Evolutionary conservation across 2,888 invertebrate genomes (phyloP).

Genomic region (Alcis repandata): DNA sequence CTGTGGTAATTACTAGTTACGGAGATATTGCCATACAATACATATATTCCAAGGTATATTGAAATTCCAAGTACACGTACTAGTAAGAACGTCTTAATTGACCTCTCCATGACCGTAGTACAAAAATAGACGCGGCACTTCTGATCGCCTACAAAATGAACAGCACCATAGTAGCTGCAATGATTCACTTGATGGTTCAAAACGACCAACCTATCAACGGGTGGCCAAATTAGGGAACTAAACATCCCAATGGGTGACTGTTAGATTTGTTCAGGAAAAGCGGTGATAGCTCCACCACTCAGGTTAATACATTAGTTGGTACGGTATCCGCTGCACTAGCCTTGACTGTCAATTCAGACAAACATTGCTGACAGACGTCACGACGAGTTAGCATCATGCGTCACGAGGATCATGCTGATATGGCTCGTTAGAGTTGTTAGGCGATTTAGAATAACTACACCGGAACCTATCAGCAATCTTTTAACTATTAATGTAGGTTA

Average conservation of each 20-base stretch:
- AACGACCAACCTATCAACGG: neutral
- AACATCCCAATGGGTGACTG: too few species aligned
- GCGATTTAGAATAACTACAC: neutral
- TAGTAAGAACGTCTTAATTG: neutral
- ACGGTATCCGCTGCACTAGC: conserved; percentile 7
- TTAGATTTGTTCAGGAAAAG: neutral
- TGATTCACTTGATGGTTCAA: conserved; percentile 24
- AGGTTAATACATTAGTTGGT: neutral
- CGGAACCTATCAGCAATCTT: too few species aligned
- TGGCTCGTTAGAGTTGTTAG: conserved; percentile 15
- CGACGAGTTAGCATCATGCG: neutral
- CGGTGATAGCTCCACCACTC: neutral
- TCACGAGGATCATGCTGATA: neutral
- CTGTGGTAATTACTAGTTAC: too few species aligned
- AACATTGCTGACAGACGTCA: conserved; percentile 20
- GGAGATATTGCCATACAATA: too few species aligned
- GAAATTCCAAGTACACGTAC: neutral
- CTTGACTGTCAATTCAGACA: conserved; percentile 26
- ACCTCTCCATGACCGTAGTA: neutral
- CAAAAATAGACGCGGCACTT: conserved; percentile 20
- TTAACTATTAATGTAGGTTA: too few species aligned
- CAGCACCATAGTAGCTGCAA: conserved; percentile 20
- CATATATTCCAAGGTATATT: too few species aligned
- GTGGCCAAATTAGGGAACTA: neutral
- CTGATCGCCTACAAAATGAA: conserved; percentile 16